phyloP scores from a whole-genome alignment of 1,140 invertebrate species.

The Zaprionus gabonicus region DNA sequence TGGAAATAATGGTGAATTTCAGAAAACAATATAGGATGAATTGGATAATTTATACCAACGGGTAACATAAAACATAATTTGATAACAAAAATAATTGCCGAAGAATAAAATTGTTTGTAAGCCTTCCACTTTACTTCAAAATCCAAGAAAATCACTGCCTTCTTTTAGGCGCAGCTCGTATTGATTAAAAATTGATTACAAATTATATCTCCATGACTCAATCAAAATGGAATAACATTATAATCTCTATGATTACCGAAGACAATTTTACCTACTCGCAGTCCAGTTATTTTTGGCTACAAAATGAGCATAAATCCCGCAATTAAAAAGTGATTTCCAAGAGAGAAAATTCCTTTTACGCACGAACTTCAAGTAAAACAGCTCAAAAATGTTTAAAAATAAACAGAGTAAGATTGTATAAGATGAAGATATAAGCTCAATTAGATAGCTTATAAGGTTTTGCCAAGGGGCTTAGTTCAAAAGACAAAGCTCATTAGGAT shows the following conservation, averaged over 20 bases:
- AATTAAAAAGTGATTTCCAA: background rate
- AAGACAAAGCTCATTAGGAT: constrained; percentile 40
- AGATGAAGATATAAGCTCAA: constrained; percentile 33
- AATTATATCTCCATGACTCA: background rate
- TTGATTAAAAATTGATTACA: background rate
- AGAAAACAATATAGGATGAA: no score
- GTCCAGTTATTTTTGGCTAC: background rate
- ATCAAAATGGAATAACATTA: background rate
- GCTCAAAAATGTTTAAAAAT: constrained; percentile 1
- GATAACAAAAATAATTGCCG: no score
- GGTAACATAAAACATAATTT: no score
- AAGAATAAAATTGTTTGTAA: background rate
- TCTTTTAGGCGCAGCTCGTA: background rate
- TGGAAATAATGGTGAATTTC: no score
- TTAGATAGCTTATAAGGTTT: constrained; percentile 22
- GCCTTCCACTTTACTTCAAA: background rate
- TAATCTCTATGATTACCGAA: background rate
- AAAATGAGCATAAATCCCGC: background rate
- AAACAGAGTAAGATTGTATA: constrained; percentile 5
- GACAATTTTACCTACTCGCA: background rate
- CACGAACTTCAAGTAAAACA: background rate
- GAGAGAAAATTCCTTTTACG: background rate
- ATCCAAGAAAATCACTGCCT: background rate
- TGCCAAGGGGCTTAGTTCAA: background rate
- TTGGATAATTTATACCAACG: no score